phyloP scores from a whole-genome alignment of 2,888 invertebrate species.

The Dorcus parallelipipedus region DNA sequence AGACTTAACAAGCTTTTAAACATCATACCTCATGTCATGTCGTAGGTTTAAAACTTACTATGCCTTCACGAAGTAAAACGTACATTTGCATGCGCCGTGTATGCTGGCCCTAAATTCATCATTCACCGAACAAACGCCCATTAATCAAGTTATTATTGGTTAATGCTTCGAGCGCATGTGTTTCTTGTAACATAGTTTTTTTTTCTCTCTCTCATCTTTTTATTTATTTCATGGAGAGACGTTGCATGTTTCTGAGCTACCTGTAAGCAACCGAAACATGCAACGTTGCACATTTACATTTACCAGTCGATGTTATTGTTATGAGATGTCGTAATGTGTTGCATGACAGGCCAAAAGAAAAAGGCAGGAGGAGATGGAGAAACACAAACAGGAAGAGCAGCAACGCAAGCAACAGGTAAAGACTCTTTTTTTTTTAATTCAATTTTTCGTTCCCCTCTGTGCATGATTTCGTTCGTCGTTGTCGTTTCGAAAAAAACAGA shows the following conservation, averaged over 20 bases:
- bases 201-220: slow-evolving; percentile 7
- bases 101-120: neutral
- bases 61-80: slow-evolving; percentile 1
- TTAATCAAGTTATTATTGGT: slow-evolving; percentile 9
- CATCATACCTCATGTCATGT: neutral
- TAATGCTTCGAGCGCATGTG: slow-evolving; percentile 31
- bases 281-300: neutral
- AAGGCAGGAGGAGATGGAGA: slow-evolving; percentile 82
- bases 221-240: slow-evolving; percentile 1
- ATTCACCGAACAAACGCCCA: neutral
- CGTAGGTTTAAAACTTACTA: neutral
- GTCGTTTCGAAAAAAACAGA: neutral
- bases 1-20: neutral
- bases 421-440: slow-evolving; percentile 12
- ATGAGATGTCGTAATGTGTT: slow-evolving; percentile 54
- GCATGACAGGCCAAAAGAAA: slow-evolving; percentile 75
- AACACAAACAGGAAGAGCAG: slow-evolving; percentile 79
- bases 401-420: slow-evolving; percentile 81
- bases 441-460: neutral
- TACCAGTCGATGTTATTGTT: slow-evolving; percentile 23
- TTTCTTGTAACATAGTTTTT: neutral
- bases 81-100: slow-evolving; percentile 6
- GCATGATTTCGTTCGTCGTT: neutral
- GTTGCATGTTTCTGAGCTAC: slow-evolving; percentile 12
- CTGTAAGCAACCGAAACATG: neutral